Conservation (phyloP, 2,888 invertebrate species). For the Brachycybe producta region DNA sequence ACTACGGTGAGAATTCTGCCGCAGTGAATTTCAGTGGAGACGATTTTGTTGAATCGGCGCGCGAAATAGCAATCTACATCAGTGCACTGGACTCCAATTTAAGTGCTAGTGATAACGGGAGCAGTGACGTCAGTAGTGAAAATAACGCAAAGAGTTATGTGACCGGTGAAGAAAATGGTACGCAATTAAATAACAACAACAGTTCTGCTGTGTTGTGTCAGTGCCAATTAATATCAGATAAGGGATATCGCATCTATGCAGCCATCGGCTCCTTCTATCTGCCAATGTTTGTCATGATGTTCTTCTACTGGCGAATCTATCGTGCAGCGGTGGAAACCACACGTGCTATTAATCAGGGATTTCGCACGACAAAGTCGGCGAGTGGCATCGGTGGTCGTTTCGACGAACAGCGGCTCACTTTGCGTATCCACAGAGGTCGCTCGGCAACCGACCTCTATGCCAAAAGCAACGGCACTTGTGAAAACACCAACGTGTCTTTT, state of each 20-base stretch:
- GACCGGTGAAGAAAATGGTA: too few relatives aligned
- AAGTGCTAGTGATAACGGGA: too few relatives aligned
- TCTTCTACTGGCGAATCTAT: slow-evolving; percentile 96
- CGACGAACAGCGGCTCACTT: slow-evolving; percentile 76
- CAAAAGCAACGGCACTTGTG: slow-evolving; percentile 18
- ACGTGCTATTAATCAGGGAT: slow-evolving; percentile 68
- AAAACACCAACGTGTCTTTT: neutral
- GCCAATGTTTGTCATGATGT: slow-evolving; percentile 94
- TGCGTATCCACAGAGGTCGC: slow-evolving; percentile 74
- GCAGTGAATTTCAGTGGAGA: too few relatives aligned
- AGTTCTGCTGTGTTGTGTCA: slow-evolving; percentile 60
- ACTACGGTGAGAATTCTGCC: too few relatives aligned
- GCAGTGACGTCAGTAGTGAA: too few relatives aligned
- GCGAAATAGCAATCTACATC: too few relatives aligned
- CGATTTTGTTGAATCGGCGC: too few relatives aligned
- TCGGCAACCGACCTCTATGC: slow-evolving; percentile 16
- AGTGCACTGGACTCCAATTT: too few relatives aligned
- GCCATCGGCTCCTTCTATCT: slow-evolving; percentile 96
- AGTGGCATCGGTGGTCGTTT: slow-evolving; percentile 51
- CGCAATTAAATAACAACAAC: slow-evolving; percentile 18
- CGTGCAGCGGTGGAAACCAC: slow-evolving; percentile 84
- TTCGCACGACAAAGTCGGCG: slow-evolving; percentile 26
- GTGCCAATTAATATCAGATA: slow-evolving; percentile 83
- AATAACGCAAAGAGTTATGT: too few relatives aligned
- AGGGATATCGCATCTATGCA: slow-evolving; percentile 91